These are phyloP conservation scores for Arenicola marina DNA, from an alignment of 2,888 invertebrate species.

Conservation along the genomic window DNA sequence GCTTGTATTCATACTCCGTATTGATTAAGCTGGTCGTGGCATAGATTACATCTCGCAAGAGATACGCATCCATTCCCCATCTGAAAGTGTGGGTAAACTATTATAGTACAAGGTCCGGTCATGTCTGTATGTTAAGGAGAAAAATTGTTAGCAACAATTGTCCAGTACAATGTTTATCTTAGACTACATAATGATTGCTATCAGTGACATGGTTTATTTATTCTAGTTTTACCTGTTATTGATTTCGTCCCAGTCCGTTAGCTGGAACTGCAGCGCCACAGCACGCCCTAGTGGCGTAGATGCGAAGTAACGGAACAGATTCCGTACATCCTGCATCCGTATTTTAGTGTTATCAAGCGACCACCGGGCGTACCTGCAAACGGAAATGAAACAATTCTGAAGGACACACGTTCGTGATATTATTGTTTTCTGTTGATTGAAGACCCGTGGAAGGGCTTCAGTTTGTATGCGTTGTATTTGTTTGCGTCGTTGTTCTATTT, in stretches of 20 bases:
- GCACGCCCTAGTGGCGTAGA: constrained; percentile 52
- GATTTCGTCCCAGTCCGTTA: constrained; percentile 54
- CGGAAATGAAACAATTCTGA: background rate
- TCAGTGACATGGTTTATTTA: too few species aligned
- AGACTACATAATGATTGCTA: too few species aligned
- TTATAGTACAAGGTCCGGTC: too few species aligned
- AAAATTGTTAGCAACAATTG: too few species aligned
- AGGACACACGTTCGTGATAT: background rate
- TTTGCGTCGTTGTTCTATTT: too few species aligned
- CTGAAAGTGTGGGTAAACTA: constrained; percentile 37
- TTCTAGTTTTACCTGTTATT: constrained; percentile 47
- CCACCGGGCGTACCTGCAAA: constrained; percentile 52
- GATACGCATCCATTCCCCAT: constrained; percentile 50
- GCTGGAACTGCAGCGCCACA: constrained; percentile 54
- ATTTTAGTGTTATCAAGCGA: constrained; percentile 52
- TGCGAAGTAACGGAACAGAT: constrained; percentile 52
- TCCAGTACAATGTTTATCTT: too few species aligned
- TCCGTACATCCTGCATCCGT: constrained; percentile 52
- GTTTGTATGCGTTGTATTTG: too few species aligned
- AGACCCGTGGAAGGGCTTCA: too few species aligned
- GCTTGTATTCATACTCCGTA: constrained; percentile 49
- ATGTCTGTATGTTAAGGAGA: too few species aligned
- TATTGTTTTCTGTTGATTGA: background rate
- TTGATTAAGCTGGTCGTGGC: constrained; percentile 51
- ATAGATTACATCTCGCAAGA: constrained; percentile 51